Percentiles rank a stretch among this genome's conserved stretches.
Evolutionary conservation across 2,888 invertebrate genomes (phyloP).

Genomic region (Drosophila vallismaia): DNA sequence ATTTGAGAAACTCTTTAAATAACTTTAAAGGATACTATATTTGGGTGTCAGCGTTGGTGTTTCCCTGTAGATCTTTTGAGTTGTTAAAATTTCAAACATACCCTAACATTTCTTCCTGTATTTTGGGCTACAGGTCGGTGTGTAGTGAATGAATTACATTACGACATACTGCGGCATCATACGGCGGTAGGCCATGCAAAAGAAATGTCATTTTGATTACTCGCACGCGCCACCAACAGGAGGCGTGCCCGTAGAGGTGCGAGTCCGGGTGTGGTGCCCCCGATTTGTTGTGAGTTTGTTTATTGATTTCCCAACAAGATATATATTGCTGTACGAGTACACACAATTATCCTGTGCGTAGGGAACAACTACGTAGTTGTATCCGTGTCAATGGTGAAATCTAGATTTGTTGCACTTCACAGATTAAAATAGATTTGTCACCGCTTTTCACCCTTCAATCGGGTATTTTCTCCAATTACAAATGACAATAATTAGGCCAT

Average conservation of each 20-base stretch:
- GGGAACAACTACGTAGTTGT: constrained; percentile 17
- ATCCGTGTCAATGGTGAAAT: not conserved
- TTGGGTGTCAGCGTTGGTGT: too few relatives aligned
- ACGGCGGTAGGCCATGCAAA: constrained; percentile 40
- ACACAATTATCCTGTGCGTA: constrained; percentile 9
- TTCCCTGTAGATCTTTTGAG: too few relatives aligned
- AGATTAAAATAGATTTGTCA: constrained; percentile 8
- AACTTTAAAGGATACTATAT: too few relatives aligned
- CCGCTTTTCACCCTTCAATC: not conserved
- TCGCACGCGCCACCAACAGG: constrained; percentile 49
- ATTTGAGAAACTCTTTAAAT: too few relatives aligned
- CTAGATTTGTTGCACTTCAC: constrained; percentile 20
- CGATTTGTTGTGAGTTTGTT: constrained; percentile 35
- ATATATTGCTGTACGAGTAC: constrained; percentile 2
- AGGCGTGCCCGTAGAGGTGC: not conserved
- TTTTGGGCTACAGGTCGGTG: constrained; percentile 14
- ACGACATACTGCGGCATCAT: constrained; percentile 43
- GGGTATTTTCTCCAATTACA: constrained; percentile 22
- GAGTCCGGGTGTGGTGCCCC: constrained; percentile 1
- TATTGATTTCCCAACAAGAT: constrained; percentile 61
- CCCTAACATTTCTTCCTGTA: not conserved
- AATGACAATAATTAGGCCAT: not conserved
- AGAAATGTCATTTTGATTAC: constrained; percentile 75
- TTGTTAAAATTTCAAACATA: too few relatives aligned
- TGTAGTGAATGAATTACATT: constrained; percentile 36